phyloP scores from a whole-genome alignment of 2,113 vertebrate genomes.

The Promerops cafer region DNA sequence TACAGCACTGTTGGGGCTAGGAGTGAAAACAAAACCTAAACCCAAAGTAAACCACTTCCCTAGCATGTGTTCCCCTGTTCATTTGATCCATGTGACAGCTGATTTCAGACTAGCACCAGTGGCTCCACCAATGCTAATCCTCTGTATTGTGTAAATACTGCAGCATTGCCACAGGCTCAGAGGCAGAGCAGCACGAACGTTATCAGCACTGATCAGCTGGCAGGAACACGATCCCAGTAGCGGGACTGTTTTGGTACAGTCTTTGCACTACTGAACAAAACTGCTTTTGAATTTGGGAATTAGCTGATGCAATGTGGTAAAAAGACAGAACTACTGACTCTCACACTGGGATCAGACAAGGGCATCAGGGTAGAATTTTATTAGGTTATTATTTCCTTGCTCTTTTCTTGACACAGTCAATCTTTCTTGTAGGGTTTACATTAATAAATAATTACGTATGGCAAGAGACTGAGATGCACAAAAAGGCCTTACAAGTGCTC shows the following conservation, averaged over 20 bases:
- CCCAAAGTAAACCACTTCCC: background rate
- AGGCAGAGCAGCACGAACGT: background rate
- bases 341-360: background rate
- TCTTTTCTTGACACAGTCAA: conserved; percentile 24
- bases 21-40: background rate
- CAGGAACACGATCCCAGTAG: conserved; percentile 9
- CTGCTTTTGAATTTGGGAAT: conserved; percentile 31
- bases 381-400: conserved; percentile 45
- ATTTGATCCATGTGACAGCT: background rate
- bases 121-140: conserved; percentile 28
- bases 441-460: conserved; percentile 60
- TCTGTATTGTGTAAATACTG: conserved; percentile 10
- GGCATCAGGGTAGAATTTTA: background rate
- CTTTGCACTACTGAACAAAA: conserved; percentile 28
- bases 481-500: background rate
- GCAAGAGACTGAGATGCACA: conserved; percentile 8
- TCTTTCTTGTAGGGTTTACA: conserved; percentile 25
- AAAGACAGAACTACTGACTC: background rate
- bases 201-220: conserved; percentile 52
- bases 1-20: background rate
- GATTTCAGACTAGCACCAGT: background rate
- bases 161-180: background rate
- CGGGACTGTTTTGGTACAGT: background rate
- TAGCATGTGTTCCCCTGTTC: background rate
- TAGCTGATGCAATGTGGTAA: background rate